Evolutionary conservation across 2,797 vertebrate genomes (phyloP).

Genomic region (Notoglanidium macrostoma): DNA sequence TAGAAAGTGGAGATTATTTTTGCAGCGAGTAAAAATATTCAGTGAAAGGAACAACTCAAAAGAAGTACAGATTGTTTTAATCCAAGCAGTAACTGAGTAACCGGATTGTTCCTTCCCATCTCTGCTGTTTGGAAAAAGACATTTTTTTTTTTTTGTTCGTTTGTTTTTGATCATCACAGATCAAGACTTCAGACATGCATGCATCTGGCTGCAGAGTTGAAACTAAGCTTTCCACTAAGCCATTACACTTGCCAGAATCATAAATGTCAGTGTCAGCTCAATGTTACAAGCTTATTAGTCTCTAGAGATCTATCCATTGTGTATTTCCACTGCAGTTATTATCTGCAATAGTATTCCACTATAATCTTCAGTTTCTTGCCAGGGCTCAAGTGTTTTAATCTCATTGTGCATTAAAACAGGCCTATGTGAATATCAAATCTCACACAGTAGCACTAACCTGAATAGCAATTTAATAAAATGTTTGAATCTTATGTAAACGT

Average conservation of each 20-base stretch:
- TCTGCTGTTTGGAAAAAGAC: not conserved
- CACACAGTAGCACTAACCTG: not conserved
- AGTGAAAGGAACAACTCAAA: not conserved
- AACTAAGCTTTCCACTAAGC: not conserved
- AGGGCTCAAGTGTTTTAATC: not conserved
- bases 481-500: not conserved
- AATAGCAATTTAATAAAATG: not conserved
- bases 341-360: not conserved
- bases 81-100: not conserved
- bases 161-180: not conserved
- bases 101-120: not conserved
- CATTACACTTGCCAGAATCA: not conserved
- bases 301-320: not conserved
- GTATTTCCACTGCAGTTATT: not conserved
- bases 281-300: constrained; percentile 18
- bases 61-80: not conserved
- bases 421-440: not conserved
- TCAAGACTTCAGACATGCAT: not conserved
- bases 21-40: not conserved
- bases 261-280: not conserved
- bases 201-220: not conserved
- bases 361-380: not conserved
- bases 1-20: not conserved
- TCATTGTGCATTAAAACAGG: not conserved
- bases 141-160: no score